phyloP scores from a whole-genome alignment of 2,113 vertebrate genomes.

The Catharus bicknelli region DNA sequence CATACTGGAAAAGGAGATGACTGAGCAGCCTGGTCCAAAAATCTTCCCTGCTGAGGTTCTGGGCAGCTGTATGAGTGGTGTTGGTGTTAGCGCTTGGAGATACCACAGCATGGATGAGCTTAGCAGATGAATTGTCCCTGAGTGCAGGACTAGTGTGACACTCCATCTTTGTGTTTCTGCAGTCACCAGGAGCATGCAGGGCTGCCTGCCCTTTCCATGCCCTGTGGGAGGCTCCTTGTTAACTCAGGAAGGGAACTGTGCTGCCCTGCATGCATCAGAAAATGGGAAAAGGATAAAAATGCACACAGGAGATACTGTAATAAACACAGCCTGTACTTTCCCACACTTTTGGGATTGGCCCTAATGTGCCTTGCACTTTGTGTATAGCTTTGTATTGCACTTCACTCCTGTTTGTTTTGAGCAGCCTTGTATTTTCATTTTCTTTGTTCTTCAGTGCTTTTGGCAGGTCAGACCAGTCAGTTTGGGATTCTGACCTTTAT shows the following conservation, averaged over 20 bases:
- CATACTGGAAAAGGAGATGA: background rate
- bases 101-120: background rate
- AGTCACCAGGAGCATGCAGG: background rate
- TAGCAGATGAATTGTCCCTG: background rate
- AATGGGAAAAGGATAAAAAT: background rate
- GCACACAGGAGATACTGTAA: background rate
- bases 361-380: background rate
- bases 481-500: constrained; percentile 27
- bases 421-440: constrained; percentile 20
- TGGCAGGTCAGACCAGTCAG: background rate
- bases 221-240: background rate
- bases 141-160: background rate
- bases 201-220: background rate
- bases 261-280: background rate
- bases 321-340: background rate
- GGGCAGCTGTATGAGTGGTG: background rate
- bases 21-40: background rate
- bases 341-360: background rate
- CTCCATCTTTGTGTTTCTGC: background rate
- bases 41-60: background rate
- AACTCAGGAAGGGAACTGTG: background rate
- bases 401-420: constrained; percentile 38
- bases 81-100: background rate
- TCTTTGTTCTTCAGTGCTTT: constrained; percentile 24
- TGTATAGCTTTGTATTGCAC: background rate